Conservation (phyloP, 2,113 vertebrate genomes). For the Nicator chloris region DNA sequence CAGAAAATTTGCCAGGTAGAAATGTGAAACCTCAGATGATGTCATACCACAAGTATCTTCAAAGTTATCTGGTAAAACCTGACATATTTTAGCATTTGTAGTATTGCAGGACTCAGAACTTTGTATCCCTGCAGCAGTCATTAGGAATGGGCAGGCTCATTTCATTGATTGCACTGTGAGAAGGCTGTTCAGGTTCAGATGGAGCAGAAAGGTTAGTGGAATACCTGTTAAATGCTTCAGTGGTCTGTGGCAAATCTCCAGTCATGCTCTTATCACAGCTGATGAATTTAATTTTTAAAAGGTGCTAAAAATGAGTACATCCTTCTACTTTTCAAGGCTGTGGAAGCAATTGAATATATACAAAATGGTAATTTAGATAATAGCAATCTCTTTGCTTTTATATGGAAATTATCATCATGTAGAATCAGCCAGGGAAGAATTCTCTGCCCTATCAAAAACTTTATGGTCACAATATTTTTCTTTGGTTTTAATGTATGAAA, state of each 20-base stretch:
- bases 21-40: background rate
- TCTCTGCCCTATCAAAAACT: background rate
- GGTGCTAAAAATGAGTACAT: background rate
- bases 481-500: background rate
- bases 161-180: background rate
- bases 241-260: constrained; percentile 27
- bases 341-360: background rate
- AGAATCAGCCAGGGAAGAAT: background rate
- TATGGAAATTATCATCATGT: background rate
- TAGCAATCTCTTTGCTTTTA: background rate
- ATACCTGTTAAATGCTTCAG: constrained; percentile 34
- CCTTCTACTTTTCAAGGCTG: background rate
- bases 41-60: background rate
- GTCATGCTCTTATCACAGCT: background rate
- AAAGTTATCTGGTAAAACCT: background rate
- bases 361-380: background rate
- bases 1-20: background rate
- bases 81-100: background rate
- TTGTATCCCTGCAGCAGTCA: background rate
- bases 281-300: constrained; percentile 25
- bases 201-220: constrained; percentile 47
- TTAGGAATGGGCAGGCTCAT: background rate
- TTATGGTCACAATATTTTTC: background rate
- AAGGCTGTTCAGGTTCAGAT: constrained; percentile 10
- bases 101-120: background rate